Base-by-base conservation (phyloP, 2,113 vertebrate species). In the Microtus ochrogaster region DNA sequence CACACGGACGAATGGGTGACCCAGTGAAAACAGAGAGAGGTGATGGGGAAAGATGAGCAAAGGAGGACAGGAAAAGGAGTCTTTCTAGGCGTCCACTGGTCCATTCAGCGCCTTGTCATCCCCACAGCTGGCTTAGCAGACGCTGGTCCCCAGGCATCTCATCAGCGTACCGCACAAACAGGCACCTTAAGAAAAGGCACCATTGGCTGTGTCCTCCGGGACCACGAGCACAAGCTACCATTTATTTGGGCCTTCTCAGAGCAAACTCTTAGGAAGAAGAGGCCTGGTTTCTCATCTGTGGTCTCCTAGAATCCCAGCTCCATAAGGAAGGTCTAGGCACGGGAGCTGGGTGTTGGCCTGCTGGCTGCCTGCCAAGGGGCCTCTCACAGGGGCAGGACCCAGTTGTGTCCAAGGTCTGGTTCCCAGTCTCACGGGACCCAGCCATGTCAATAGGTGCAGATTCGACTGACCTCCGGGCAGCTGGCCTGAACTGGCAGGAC, bases 351-450 rank as follows among this genome's bases (percentile, higher is more conserved):
- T 66, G 91, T 92, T 85, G 89, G 89, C 83, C 47, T 6, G 58
- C 87, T 94, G 94, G 93, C 92, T 6, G 49, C 44, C 76, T 0
- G 74, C 95, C 96, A n/a, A 81, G 92, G 58, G 83, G 55, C 88
- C 73, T 94, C 65, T 68, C 24, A 0, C 4, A 58, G 61, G 70
- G 66, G 14, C 91, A 83, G 66, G 79, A 63, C 26, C 76, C 72
- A 28, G n/a, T 2, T 1, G 74, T 3, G n/a, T 79, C 90, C 96
- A 94, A 96, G 84, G 92, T 96, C 39, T 0, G 82, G 73, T 65
- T 70, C 76, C 41, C 28, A 14, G 72, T 58, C 58, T 61, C 3
- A 0, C 36, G 66, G 87, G 87, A 41, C 85, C 90, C 52, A 17
- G 36, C 24, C 77, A 78, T 17, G 0, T 52, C 17, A 10, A 21